Base-by-base conservation (phyloP, 1,140 invertebrate species). In the Drosophila nasuta region DNA sequence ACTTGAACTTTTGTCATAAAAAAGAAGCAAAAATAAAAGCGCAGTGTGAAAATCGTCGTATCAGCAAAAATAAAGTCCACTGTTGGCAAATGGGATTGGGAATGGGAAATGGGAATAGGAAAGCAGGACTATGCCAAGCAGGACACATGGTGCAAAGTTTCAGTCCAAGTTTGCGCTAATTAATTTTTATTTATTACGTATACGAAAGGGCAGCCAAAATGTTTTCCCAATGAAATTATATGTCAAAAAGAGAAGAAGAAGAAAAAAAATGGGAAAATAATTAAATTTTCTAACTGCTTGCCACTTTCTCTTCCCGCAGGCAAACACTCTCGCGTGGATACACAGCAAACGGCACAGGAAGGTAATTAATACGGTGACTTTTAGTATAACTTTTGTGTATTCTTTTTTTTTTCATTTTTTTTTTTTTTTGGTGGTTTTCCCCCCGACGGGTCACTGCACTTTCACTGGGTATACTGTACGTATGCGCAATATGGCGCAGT, bases 181-280 rank as follows among this genome's bases (percentile, higher is more conserved):
- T 89, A 90, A 90, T 89, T 89, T 88, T 88, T 83, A 89, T 89
- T 89, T 88, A 89, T 90, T 68, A 79, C 65, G 67, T 79, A 75
- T 68, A 70, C 65, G 75, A 63, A 35, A 28, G 68, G 68, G 70
- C 75, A 69, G 75, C 52, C 65, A 33, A 48, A 69, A 75, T 63
- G 51, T 52, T 56, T 79, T 79, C 65, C 49, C 66, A 83, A 83
- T 83, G 78, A 76, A 67, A 81, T 74, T 62, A 69, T 65, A 73
- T 77, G 67, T 41, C 49, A 46, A 58, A 45, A 80, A 25, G 20
- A 25, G 20, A 25, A 25, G 20, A 25, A 25, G 3, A 25, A 25
- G 20, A 86, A 69, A 81, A 25, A 52, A 25, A 58, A 6, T 54
- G 17, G 67, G 70, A 76, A 73, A 86, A 54, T 86, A 89, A 89